Evolutionary conservation across 2,888 invertebrate genomes (phyloP).

Genomic region (Beris chalybata): DNA sequence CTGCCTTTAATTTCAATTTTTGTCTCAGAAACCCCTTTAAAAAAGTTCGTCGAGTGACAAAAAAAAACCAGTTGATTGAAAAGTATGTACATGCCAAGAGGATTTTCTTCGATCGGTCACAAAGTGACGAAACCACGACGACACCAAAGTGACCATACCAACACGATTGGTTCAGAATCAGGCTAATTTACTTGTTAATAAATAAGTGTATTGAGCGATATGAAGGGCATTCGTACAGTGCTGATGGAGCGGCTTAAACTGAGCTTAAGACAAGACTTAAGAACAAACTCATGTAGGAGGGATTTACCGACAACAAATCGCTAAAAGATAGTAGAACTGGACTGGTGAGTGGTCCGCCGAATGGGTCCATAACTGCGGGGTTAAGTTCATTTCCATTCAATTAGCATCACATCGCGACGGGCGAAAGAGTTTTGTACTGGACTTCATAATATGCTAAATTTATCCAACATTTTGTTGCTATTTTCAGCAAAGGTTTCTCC

Average conservation of each 20-base stretch:
- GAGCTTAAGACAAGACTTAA: constrained; percentile 21
- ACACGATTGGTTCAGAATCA: constrained; percentile 21
- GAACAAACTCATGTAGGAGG: constrained; percentile 29
- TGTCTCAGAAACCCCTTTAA: constrained; percentile 17
- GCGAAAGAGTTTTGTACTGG: too few species aligned
- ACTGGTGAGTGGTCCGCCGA: constrained; percentile 1
- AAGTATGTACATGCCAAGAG: constrained; percentile 28
- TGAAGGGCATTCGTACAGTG: constrained; percentile 21
- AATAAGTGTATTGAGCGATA: constrained; percentile 30
- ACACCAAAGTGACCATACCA: constrained; percentile 27
- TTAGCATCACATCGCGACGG: constrained; percentile 25
- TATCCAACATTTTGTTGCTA: constrained; percentile 7
- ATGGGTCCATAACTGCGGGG: constrained; percentile 12
- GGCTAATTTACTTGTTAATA: constrained; percentile 32
- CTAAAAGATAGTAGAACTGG: constrained; percentile 17
- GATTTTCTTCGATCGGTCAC: constrained; percentile 26
- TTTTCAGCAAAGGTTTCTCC: too few species aligned
- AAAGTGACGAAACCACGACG: constrained; percentile 25
- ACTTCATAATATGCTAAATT: constrained; percentile 30
- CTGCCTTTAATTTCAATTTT: constrained; percentile 9
- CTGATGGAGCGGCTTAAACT: not conserved
- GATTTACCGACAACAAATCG: constrained; percentile 23
- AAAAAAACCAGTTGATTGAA: constrained; percentile 25
- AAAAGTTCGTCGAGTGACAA: not conserved
- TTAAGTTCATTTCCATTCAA: constrained; percentile 29